Conservation (phyloP, 2,113 vertebrate species). For the Cavia aperea region DNA sequence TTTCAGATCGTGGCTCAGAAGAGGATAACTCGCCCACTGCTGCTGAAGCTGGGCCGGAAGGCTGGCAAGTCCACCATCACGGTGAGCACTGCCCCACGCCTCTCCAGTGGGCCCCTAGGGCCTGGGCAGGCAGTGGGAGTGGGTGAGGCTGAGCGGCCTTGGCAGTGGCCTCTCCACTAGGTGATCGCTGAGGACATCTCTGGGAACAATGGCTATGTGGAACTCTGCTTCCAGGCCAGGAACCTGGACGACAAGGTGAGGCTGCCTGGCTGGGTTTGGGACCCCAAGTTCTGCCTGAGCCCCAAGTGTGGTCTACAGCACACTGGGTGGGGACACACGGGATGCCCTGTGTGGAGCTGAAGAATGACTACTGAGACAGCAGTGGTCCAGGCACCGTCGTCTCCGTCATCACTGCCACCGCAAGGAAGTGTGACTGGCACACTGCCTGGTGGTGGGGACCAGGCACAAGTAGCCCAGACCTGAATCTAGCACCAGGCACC, state of each 20-base stretch:
- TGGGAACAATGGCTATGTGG: slow-evolving; percentile 92
- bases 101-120: neutral
- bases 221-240: slow-evolving; percentile 89
- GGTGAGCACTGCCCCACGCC: slow-evolving; percentile 71
- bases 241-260: slow-evolving; percentile 94
- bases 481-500: fast-evolving
- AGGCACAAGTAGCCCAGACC: neutral
- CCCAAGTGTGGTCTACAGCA: neutral
- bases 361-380: too few relatives aligned
- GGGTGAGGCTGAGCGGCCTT: too few relatives aligned
- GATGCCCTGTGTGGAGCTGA: neutral
- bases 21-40: slow-evolving; percentile 86
- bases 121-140: fast-evolving
- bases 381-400: too few relatives aligned
- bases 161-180: slow-evolving; percentile 66
- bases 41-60: slow-evolving; percentile 90
- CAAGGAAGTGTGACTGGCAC: fast-evolving
- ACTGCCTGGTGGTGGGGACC: fast-evolving
- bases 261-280: neutral
- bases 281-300: too few relatives aligned
- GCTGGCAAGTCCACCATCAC: slow-evolving; percentile 94
- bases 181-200: slow-evolving; percentile 94
- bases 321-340: neutral
- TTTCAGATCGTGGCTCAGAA: slow-evolving; percentile 94
- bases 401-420: neutral